Evolutionary conservation across 2,113 vertebrate genomes (phyloP).

Genomic region (Syrmaticus mikado): DNA sequence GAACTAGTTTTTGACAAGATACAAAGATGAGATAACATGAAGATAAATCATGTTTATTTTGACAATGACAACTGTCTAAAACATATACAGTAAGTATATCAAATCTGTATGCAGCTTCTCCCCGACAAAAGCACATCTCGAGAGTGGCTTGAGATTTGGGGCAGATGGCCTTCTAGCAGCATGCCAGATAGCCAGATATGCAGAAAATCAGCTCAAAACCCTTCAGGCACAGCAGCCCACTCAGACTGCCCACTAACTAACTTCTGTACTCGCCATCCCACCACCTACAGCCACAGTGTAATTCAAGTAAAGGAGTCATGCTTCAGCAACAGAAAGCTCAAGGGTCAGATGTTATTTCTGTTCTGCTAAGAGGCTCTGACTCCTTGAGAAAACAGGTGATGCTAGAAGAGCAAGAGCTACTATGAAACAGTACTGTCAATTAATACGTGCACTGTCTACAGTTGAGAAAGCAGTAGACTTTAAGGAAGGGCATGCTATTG

Average conservation of each 20-base stretch:
- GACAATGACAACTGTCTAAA: not conserved
- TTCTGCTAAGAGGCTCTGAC: not conserved
- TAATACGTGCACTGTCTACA: not conserved
- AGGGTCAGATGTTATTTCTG: not conserved
- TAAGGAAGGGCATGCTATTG: not conserved
- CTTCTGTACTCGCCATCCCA: not conserved
- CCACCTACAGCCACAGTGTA: not conserved
- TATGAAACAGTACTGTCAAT: not conserved
- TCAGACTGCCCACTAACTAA: not conserved
- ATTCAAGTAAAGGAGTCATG: not conserved
- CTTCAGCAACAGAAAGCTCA: not conserved
- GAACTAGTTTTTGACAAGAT: not conserved
- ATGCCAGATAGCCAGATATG: not conserved
- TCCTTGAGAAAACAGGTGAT: not conserved
- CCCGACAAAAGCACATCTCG: not conserved
- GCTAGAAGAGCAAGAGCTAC: not conserved
- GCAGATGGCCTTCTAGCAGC: not conserved
- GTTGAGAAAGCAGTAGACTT: not conserved
- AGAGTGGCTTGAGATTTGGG: not conserved
- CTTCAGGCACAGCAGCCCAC: not conserved
- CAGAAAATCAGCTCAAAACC: not conserved
- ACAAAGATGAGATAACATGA: not conserved
- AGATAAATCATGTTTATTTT: not conserved
- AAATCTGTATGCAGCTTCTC: not conserved
- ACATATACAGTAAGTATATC: not conserved